Evolutionary conservation across 2,113 vertebrate species (phyloP).

Genomic region (sheep (Ovis aries)): DNA sequence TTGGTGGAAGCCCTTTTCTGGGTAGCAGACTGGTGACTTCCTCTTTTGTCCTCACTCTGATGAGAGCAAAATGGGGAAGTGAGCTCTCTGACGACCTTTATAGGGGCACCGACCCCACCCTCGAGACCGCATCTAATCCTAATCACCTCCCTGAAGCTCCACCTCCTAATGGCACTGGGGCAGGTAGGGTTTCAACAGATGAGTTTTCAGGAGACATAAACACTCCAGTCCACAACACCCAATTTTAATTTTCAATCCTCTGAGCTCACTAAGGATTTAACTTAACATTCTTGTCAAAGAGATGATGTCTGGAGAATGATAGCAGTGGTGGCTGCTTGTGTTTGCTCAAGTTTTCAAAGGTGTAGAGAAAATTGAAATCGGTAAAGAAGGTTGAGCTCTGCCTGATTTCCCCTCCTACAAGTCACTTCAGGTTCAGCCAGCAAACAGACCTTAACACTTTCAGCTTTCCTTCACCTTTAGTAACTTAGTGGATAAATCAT

Average conservation of each 20-base stretch:
- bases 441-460: not conserved
- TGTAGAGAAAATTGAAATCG: fast-evolving
- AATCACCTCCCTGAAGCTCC: not conserved
- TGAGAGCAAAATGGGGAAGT: not conserved
- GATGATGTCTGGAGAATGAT: not conserved
- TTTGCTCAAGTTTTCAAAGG: not conserved
- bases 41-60: not conserved
- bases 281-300: not conserved
- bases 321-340: fast-evolving
- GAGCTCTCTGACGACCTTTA: not conserved
- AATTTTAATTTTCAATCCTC: not conserved
- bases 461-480: not conserved
- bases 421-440: not conserved
- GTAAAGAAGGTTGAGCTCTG: not conserved
- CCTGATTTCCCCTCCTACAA: fast-evolving
- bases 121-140: not conserved
- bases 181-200: not conserved
- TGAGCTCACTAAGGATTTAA: not conserved
- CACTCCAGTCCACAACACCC: not conserved
- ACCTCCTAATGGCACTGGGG: not conserved
- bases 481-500: not conserved
- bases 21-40: not conserved
- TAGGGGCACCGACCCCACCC: not conserved
- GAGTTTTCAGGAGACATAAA: not conserved
- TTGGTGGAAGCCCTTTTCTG: not conserved